A percentile compares a stretch with the other conserved stretches of the same genome.
These are phyloP conservation scores for Triplophysa bombifrons DNA, from an alignment of 2,797 vertebrate species.

Conservation along the genomic window DNA sequence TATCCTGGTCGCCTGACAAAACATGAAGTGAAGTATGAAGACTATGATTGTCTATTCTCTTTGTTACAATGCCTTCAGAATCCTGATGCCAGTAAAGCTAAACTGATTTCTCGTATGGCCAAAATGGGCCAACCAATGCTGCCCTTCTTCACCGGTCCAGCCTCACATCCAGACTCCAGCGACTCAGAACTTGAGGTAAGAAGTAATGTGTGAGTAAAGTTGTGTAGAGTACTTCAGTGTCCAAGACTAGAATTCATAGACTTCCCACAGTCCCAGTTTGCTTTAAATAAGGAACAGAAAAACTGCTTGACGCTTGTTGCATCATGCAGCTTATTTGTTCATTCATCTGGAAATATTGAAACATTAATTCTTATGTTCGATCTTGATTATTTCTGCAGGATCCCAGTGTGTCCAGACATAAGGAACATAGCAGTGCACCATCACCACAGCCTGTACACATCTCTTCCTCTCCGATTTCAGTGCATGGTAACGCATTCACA, in stretches of 20 bases:
- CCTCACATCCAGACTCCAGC: conserved; percentile 88
- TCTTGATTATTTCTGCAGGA: conserved; percentile 74
- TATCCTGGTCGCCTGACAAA: not conserved
- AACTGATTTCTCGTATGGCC: conserved; percentile 97
- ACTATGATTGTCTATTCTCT: not conserved
- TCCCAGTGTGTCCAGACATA: conserved; percentile 69
- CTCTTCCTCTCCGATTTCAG: conserved; percentile 59
- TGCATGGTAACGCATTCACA: conserved; percentile 63
- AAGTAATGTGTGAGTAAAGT: not conserved
- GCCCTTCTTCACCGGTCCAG: conserved; percentile 82
- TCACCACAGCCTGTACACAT: conserved; percentile 72
- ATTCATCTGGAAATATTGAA: not conserved
- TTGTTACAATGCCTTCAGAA: conserved; percentile 72
- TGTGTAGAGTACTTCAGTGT: not conserved
- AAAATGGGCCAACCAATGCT: conserved; percentile 98
- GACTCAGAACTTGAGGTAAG: conserved; percentile 92
- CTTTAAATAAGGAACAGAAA: not conserved
- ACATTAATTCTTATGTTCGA: not conserved
- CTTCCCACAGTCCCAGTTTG: too few species aligned
- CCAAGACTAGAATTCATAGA: too few species aligned
- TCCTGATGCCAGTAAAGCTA: conserved; percentile 91
- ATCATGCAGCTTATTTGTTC: not conserved
- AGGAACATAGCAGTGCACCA: conserved; percentile 65
- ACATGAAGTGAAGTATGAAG: not conserved
- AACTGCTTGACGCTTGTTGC: not conserved